Evolutionary conservation across 2,797 vertebrate genomes (phyloP).

Genomic region (Neoniphon sammara): DNA sequence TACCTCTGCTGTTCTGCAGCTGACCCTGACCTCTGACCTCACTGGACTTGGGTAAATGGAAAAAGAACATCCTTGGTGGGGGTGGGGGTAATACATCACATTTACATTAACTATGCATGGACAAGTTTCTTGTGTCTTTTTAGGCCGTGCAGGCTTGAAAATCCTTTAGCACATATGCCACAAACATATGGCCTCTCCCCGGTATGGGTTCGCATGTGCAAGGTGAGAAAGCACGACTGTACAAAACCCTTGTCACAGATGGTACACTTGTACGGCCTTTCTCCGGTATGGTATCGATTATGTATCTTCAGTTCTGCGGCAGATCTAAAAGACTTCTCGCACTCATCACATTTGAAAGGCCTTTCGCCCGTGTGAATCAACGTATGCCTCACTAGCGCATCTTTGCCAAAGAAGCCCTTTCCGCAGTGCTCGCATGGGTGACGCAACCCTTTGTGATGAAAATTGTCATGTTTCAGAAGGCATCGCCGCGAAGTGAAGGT

Average conservation of each 20-base stretch:
- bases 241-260: constrained; percentile 79
- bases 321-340: constrained; percentile 77
- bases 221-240: constrained; percentile 79
- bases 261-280: constrained; percentile 76
- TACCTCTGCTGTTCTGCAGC: constrained; percentile 11
- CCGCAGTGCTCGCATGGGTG: constrained; percentile 79
- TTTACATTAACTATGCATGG: constrained; percentile 63
- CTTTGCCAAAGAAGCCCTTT: constrained; percentile 80
- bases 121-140: constrained; percentile 79
- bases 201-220: constrained; percentile 81
- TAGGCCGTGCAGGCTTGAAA: constrained; percentile 79
- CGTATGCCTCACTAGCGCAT: constrained; percentile 77
- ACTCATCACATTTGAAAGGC: constrained; percentile 80
- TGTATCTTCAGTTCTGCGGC: constrained; percentile 79
- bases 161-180: constrained; percentile 71
- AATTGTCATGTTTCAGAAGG: constrained; percentile 79
- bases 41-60: not conserved
- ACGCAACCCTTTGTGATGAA: constrained; percentile 79
- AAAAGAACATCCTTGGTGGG: constrained; percentile 10
- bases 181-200: constrained; percentile 79
- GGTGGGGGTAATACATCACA: not conserved
- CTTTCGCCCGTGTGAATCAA: constrained; percentile 79
- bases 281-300: constrained; percentile 77
- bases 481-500: constrained; percentile 75
- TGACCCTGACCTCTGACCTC: constrained; percentile 24